These are phyloP conservation scores for Tenualosa ilisha DNA, from an alignment of 2,797 vertebrate genomes.

Conservation along the genomic window DNA sequence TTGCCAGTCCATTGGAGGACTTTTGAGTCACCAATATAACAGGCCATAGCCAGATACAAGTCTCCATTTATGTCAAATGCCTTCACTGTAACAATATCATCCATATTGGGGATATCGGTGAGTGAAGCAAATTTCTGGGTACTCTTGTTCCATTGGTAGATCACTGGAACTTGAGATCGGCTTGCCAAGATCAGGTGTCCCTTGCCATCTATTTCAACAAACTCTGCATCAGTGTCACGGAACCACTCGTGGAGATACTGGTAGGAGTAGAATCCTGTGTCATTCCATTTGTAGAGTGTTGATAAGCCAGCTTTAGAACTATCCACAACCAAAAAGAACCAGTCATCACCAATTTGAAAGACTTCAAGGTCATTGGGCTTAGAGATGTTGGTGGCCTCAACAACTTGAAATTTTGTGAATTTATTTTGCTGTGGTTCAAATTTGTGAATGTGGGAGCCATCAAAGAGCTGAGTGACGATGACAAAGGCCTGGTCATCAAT, in stretches of 20 bases:
- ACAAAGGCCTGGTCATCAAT: slow-evolving; percentile 90
- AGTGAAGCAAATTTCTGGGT: slow-evolving; percentile 87
- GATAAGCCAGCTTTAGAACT: slow-evolving; percentile 96
- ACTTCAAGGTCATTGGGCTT: slow-evolving; percentile 97
- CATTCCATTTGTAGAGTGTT: slow-evolving; percentile 94
- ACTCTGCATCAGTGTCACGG: slow-evolving; percentile 92
- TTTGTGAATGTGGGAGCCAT: slow-evolving; percentile 93
- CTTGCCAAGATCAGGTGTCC: slow-evolving; percentile 88
- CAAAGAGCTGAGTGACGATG: slow-evolving; percentile 95
- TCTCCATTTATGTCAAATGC: slow-evolving; percentile 82
- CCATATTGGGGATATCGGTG: slow-evolving; percentile 85
- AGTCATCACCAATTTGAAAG: slow-evolving; percentile 88
- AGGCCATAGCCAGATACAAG: slow-evolving; percentile 87
- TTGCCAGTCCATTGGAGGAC: slow-evolving; percentile 91
- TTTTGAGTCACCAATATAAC: slow-evolving; percentile 96
- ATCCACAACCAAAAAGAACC: slow-evolving; percentile 93
- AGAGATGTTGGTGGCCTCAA: slow-evolving; percentile 93
- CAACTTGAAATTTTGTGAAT: slow-evolving; percentile 94
- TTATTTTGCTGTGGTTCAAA: slow-evolving; percentile 93
- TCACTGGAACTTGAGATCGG: slow-evolving; percentile 89
- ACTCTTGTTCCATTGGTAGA: slow-evolving; percentile 93
- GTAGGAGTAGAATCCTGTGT: slow-evolving; percentile 91
- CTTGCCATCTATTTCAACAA: slow-evolving; percentile 86
- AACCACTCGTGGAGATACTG: slow-evolving; percentile 98
- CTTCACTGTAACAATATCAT: slow-evolving; percentile 92